Evolutionary conservation across 2,113 vertebrate genomes (phyloP), one percentile per base, ranked within the genome.

Genomic region (Syrmaticus mikado): DNA sequence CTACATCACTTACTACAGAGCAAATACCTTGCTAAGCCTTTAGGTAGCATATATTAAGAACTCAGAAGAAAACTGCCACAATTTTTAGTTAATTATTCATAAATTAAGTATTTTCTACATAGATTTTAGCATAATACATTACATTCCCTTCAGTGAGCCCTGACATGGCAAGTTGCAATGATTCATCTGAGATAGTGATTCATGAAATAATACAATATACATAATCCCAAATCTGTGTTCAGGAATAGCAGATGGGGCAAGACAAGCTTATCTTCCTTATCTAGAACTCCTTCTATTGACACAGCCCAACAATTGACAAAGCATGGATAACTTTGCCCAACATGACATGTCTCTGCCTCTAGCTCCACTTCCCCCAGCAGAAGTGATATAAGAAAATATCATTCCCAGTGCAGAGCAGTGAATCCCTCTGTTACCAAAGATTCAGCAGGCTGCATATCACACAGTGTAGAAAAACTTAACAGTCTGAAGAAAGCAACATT

Each of bases 61-160:
- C 74, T 87, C 57, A 50, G 40, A 85, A 92, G 58, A 87, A 95
- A 91, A 91, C 3, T 10, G 48, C 53, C 78, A 87, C 34, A 58
- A 79, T 52, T 89, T 85, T 78, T 53, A 52, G 89, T 76, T 66
- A 85, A 82, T 87, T 82, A 80, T 38, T 62, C 89, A 80, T 89
- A 91, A 92, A 96, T 91, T 73, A 91, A 92, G 76, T 78, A 72
- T 74, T 70, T 48, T 87, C 10, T 55, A 80, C 82, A 36, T 32
- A 94, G 43, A 79, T 89, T 71, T 82, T 95, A 93, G 79, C 82
- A 85, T 4, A 53, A 53, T 58, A 82, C 30, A 19, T 30, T 76
- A 43, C 24, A 48, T 76, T 91, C 82, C 79, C 77, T 93, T 93
- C 72, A 85, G 85, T 18, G 79, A 74, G 55, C 36, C 70, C 61